phyloP scores from a whole-genome alignment of 2,797 vertebrate species.

The Chrosomus eos region DNA sequence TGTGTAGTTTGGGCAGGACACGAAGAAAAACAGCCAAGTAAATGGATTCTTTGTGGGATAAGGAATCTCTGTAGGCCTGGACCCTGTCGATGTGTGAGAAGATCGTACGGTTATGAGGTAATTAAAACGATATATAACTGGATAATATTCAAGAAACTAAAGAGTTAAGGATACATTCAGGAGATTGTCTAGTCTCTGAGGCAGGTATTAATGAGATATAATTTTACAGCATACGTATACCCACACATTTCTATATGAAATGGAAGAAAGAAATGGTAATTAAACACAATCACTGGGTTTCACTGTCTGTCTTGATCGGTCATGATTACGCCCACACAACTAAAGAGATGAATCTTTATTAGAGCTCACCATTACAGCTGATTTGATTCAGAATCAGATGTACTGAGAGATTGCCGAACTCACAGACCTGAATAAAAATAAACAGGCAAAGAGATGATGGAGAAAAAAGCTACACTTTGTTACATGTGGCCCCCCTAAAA shows the following conservation, averaged over 20 bases:
- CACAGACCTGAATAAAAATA: conserved; percentile 71
- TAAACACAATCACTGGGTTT: conserved; percentile 4
- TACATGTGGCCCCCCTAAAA: neutral
- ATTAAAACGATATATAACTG: conserved; percentile 9
- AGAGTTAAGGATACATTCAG: neutral
- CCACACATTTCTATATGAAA: conserved; percentile 6
- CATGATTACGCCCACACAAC: neutral
- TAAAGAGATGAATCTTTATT: neutral
- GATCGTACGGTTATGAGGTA: neutral
- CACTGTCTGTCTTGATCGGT: neutral
- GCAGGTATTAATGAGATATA: conserved; percentile 8
- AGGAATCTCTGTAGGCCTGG: conserved; percentile 75
- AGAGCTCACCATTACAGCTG: conserved; percentile 73
- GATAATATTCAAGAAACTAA: neutral
- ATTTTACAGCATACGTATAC: neutral
- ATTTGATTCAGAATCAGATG: conserved; percentile 74
- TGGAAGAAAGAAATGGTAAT: conserved; percentile 23
- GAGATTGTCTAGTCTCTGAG: neutral
- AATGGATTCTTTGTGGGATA: conserved; percentile 78
- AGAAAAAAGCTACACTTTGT: conserved; percentile 10
- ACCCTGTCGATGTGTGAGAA: conserved; percentile 63
- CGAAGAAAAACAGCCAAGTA: conserved; percentile 79
- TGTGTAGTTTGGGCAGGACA: conserved; percentile 81
- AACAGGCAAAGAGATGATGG: conserved; percentile 29
- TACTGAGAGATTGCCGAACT: conserved; percentile 80